These are phyloP conservation scores for Mastacembelus armatus DNA, from an alignment of 2,797 vertebrate species.

Conservation along the genomic window DNA sequence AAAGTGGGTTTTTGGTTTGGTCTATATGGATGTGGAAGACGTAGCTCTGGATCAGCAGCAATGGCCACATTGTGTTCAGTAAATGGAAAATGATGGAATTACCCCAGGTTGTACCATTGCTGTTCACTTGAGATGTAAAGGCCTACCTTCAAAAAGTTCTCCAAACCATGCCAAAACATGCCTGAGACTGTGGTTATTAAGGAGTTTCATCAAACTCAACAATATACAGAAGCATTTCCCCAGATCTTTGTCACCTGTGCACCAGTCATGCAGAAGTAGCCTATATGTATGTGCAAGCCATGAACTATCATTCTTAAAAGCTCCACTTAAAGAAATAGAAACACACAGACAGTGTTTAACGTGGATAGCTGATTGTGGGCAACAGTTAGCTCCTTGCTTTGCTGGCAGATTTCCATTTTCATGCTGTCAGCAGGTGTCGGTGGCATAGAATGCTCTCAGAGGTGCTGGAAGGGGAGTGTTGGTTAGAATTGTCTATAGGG, in stretches of 20 bases:
- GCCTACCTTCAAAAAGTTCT: conserved; percentile 53
- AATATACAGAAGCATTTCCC: conserved; percentile 39
- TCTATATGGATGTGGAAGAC: conserved; percentile 44
- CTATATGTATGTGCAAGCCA: conserved; percentile 33
- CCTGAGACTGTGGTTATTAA: conserved; percentile 25
- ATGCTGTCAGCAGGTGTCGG: conserved; percentile 72
- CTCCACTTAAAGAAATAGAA: conserved; percentile 18
- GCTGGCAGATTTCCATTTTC: conserved; percentile 81
- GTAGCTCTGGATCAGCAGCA: conserved; percentile 54
- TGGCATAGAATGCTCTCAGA: conserved; percentile 61
- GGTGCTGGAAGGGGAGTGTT: conserved; percentile 64
- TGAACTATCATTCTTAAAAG: conserved; percentile 60
- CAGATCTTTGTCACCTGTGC: conserved; percentile 49
- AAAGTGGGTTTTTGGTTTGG: conserved; percentile 47
- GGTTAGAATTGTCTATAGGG: conserved; percentile 67
- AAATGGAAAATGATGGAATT: conserved; percentile 69
- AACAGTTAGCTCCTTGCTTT: conserved; percentile 67
- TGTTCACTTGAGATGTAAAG: conserved; percentile 48
- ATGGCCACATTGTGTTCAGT: conserved; percentile 57
- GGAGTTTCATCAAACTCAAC: conserved; percentile 45
- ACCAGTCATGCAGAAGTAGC: conserved; percentile 29
- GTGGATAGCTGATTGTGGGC: conserved; percentile 57
- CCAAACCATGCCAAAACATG: conserved; percentile 42
- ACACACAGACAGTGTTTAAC: conserved; percentile 50
- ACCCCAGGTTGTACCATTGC: conserved; percentile 46